These are phyloP conservation scores for Centropus unirufus DNA, from an alignment of 2,113 vertebrate genomes.

Conservation along the genomic window DNA sequence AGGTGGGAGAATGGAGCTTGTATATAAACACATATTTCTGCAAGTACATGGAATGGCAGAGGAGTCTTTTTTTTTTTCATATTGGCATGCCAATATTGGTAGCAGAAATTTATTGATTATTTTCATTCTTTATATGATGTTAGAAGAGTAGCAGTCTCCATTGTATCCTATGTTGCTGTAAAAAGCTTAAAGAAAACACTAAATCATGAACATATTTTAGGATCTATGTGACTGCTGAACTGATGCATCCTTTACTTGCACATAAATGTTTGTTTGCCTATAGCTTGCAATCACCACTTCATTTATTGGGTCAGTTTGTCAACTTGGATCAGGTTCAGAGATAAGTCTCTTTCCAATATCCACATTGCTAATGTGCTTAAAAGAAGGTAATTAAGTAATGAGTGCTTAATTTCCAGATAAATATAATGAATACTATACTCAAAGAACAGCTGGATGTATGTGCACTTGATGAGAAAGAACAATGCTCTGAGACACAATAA, in stretches of 20 bases:
- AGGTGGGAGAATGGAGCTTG: not conserved
- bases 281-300: conserved; percentile 28
- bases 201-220: not conserved
- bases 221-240: not conserved
- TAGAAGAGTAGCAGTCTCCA: not conserved
- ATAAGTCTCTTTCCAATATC: conserved; percentile 23
- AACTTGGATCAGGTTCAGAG: not conserved
- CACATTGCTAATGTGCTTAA: conserved; percentile 36
- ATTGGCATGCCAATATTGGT: accelerated
- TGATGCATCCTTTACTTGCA: conserved; percentile 35
- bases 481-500: conserved; percentile 29
- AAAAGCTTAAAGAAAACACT: not conserved
- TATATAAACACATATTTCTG: not conserved
- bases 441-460: conserved; percentile 33
- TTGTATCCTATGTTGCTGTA: not conserved
- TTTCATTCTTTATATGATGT: not conserved
- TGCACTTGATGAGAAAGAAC: conserved; percentile 24
- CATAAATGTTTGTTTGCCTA: not conserved
- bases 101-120: not conserved
- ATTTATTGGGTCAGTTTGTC: not conserved
- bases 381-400: conserved; percentile 51
- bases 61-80: not conserved
- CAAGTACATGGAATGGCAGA: not conserved
- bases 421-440: conserved; percentile 24
- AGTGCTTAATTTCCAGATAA: conserved; percentile 23